These are phyloP conservation scores for Geococcyx californianus DNA, from an alignment of 2,113 vertebrate genomes.

Conservation along the genomic window DNA sequence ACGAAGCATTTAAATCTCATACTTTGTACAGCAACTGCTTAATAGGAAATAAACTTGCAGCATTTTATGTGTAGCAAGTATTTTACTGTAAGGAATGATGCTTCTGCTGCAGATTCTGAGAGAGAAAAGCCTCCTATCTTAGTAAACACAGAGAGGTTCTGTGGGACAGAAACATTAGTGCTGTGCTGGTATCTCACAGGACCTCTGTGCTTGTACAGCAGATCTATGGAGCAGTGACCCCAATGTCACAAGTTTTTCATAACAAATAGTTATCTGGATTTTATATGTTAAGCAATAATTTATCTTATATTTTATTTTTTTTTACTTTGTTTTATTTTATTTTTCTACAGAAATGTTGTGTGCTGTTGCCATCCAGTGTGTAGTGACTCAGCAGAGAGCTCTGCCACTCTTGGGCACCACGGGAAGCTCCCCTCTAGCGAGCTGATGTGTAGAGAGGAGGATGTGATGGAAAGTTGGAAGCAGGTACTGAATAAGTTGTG, in stretches of 20 bases:
- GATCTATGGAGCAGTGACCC: neutral
- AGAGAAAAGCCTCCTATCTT: neutral
- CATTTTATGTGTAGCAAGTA: neutral
- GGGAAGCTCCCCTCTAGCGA: neutral
- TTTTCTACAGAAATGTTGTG: neutral
- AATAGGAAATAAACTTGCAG: neutral
- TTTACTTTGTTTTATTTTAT: no score
- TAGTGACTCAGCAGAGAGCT: neutral
- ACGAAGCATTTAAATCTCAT: neutral
- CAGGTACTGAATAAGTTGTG: neutral
- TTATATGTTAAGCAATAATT: neutral
- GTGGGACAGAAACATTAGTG: neutral
- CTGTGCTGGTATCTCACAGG: neutral
- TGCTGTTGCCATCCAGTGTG: neutral
- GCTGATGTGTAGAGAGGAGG: neutral
- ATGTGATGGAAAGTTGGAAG: neutral
- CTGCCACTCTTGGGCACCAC: rapidly evolving
- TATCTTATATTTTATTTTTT: neutral
- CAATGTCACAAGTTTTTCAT: rapidly evolving
- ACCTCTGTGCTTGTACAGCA: neutral
- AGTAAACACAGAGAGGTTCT: neutral
- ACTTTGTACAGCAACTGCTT: neutral
- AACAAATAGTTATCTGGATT: neutral
- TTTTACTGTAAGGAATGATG: neutral
- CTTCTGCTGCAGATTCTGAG: neutral